Evolutionary conservation across 2,113 vertebrate species (phyloP), one percentile per base, ranked within the genome.

Genomic region (Aptenodytes patagonicus): DNA sequence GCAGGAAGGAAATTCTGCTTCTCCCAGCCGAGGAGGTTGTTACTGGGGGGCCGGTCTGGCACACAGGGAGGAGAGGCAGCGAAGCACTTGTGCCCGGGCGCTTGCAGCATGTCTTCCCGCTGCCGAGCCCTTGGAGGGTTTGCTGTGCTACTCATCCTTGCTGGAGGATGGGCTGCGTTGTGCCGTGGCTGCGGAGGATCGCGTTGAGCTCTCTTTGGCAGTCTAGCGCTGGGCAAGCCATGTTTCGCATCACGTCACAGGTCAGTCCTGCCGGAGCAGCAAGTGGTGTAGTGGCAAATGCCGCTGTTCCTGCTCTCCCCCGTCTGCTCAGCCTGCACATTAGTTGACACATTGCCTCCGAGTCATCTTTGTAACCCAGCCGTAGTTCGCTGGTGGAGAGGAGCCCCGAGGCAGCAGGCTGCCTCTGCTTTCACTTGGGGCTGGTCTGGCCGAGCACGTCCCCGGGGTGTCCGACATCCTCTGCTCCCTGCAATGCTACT

Each of bases 331-430:
- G 66, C 18, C 60, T 6, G 38, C 32, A 5, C 20, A 0, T 2
- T 2, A 1, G 12, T 8, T 24, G 47, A 21, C 51, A 10, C 3
- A 1, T 49, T 26, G n/a, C 14, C 87, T 42, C n/a, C 1, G 0
- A 8, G 38, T 16, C 10, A 4, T 29, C 60, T 38, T 36, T 34
- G 64, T 19, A 4, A 20, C 18, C 13, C 51, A 18, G 58, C 49
- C 2, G 2, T 10, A 19, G 7, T 26, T 65, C 31, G 49, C 52
- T 32, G 65, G 5, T 3, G 57, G 34, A 49, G 77, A 32, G 51
- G 61, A 73, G 64, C 25, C 13, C 7, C 0, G 4, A 24, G 49
- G 26, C 77, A 47, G 34, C 57, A 11, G n/a, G 76, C 83, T 79
- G 84, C 51, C 47, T 52, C 58, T 68, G 68, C 49, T 49, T 26